A percentile compares a stretch with the other conserved stretches of the same genome.
These are phyloP conservation scores for Melipona beecheii DNA, from an alignment of 2,888 invertebrate genomes.

Conservation along the genomic window DNA sequence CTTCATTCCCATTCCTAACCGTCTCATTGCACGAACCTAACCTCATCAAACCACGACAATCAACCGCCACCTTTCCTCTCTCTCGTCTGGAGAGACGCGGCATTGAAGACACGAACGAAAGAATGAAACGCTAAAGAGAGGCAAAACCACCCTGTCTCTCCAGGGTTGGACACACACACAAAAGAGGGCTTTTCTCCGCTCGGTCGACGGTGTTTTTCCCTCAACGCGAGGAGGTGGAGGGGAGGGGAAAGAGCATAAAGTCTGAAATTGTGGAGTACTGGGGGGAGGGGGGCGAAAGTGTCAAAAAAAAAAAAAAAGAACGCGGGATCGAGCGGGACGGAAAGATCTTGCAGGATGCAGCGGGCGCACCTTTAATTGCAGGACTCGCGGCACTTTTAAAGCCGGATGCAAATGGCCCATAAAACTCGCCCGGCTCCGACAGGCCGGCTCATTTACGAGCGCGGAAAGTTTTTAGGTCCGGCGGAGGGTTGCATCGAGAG, in stretches of 20 bases:
- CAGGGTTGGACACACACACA: too few relatives aligned
- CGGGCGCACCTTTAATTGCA: constrained; percentile 81
- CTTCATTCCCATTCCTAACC: background rate
- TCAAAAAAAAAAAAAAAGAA: constrained; percentile 2
- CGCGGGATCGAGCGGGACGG: too few relatives aligned
- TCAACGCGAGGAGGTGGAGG: background rate
- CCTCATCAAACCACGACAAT: background rate
- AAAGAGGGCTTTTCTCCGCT: background rate
- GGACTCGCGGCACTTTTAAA: constrained; percentile 79
- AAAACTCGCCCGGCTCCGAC: constrained; percentile 74
- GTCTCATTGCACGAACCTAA: background rate
- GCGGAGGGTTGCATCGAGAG: background rate
- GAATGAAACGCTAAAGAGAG: background rate
- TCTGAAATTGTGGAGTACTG: constrained; percentile 51
- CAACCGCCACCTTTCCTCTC: background rate
- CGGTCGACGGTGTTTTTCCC: constrained; percentile 19
- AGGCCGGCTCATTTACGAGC: constrained; percentile 77
- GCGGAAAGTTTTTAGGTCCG: constrained; percentile 71
- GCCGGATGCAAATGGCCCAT: constrained; percentile 82
- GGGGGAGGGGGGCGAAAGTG: background rate
- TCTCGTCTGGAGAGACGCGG: background rate
- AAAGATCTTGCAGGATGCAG: constrained; percentile 60
- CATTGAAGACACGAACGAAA: background rate
- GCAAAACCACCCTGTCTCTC: background rate
- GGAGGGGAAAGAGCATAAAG: constrained; percentile 33